These are phyloP conservation scores for Drosophila pectinifera DNA, from an alignment of 1,140 invertebrate species.

Conservation along the genomic window DNA sequence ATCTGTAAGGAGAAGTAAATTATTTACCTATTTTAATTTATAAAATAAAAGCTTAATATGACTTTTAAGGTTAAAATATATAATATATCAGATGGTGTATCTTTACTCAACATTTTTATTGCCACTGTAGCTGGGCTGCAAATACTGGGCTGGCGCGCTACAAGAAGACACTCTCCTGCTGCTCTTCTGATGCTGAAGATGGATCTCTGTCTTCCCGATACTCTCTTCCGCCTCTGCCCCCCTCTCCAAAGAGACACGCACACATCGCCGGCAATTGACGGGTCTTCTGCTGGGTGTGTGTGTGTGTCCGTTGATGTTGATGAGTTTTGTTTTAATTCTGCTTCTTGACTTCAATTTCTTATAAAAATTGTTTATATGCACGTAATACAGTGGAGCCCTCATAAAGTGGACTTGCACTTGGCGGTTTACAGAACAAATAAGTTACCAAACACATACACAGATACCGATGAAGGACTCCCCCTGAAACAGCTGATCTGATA, in stretches of 20 bases:
- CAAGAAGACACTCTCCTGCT: constrained; percentile 3
- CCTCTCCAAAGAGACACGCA: constrained; percentile 11
- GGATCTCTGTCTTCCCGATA: constrained; percentile 56
- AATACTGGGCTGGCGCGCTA: neutral
- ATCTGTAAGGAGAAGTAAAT: no score
- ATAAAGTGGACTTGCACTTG: constrained; percentile 9
- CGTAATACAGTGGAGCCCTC: constrained; percentile 43
- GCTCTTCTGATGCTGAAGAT: constrained; percentile 60
- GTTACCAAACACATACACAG: neutral
- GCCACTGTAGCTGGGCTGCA: constrained; percentile 43
- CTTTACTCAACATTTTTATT: neutral
- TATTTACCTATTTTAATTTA: neutral
- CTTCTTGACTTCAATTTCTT: constrained; percentile 83
- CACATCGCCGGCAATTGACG: constrained; percentile 56
- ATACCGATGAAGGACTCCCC: neutral
- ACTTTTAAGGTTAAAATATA: no score
- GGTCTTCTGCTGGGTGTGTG: constrained; percentile 32
- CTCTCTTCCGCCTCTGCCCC: constrained; percentile 19
- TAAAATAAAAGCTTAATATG: neutral
- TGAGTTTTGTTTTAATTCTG: constrained; percentile 84
- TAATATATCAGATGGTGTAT: neutral
- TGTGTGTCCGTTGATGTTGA: constrained; percentile 58
- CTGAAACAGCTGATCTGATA: neutral
- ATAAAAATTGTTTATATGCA: constrained; percentile 79
- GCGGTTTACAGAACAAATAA: neutral